Evolutionary conservation across 2,888 invertebrate genomes (phyloP).

Genomic region (Zaprionus lineosus): DNA sequence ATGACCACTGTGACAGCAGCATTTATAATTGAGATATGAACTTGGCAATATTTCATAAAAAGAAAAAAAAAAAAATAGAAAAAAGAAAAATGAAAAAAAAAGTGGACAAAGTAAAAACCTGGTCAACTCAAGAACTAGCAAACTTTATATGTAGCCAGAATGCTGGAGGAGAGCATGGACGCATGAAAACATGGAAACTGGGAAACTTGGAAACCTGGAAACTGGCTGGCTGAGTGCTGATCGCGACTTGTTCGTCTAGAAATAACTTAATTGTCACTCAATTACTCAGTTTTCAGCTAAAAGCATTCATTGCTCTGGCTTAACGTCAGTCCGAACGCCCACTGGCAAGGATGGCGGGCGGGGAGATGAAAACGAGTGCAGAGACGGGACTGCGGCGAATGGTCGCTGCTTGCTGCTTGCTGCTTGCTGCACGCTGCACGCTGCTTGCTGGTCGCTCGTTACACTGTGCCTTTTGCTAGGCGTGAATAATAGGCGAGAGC

Average conservation of each 20-base stretch:
- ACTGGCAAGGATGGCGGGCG: slow-evolving; percentile 10
- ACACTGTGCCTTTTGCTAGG: slow-evolving; percentile 42
- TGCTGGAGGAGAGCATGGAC: slow-evolving; percentile 5
- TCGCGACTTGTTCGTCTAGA: slow-evolving; percentile 73
- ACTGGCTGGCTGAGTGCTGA: slow-evolving; percentile 38
- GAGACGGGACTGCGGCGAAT: slow-evolving; percentile 15
- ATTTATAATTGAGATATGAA: slow-evolving; percentile 81
- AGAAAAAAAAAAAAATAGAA: slow-evolving; percentile 40
- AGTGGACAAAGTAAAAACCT: slow-evolving; percentile 24
- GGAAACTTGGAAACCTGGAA: slow-evolving; percentile 19
- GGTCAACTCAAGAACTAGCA: slow-evolving; percentile 20
- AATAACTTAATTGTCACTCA: slow-evolving; percentile 82
- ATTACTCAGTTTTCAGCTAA: slow-evolving; percentile 82
- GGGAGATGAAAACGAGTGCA: neutral
- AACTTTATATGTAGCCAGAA: neutral
- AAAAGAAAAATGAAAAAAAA: slow-evolving; percentile 49
- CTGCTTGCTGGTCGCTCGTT: slow-evolving; percentile 34
- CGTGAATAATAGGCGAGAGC: slow-evolving; percentile 69
- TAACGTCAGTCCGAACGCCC: slow-evolving; percentile 54
- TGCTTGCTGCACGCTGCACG: neutral
- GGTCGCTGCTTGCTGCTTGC: neutral
- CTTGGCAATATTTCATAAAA: slow-evolving; percentile 80
- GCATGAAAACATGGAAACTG: slow-evolving; percentile 1
- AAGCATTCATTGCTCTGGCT: slow-evolving; percentile 74
- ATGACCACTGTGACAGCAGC: slow-evolving; percentile 46